Percentiles rank a stretch among this genome's conserved stretches.
Evolutionary conservation across 2,113 vertebrate species (phyloP).

Genomic region (Oophaga pumilio): DNA sequence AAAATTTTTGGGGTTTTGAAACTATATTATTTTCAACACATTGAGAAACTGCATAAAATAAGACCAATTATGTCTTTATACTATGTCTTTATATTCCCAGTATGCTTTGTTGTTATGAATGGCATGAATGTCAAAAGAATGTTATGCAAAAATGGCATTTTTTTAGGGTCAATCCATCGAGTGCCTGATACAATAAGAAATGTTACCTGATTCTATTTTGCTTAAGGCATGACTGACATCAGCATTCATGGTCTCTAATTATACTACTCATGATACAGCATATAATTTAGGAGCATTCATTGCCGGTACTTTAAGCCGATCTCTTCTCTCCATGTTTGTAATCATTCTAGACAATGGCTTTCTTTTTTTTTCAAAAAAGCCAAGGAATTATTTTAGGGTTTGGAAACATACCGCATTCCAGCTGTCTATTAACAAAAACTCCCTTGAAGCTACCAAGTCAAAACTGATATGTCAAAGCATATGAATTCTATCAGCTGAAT

Average conservation of each 20-base stretch:
- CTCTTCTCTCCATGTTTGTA: background rate
- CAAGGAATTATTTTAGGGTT: constrained; percentile 11
- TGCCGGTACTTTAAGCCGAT: background rate
- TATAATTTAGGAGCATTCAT: constrained; percentile 19
- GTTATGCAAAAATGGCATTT: constrained; percentile 2
- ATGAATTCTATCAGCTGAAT: background rate
- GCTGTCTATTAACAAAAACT: constrained; percentile 14
- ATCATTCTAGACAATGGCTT: constrained; percentile 21
- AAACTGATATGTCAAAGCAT: constrained; percentile 3
- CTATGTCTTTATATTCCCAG: background rate
- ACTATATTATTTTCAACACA: background rate
- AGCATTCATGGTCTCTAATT: constrained; percentile 14
- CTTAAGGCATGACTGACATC: constrained; percentile 12
- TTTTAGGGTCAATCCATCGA: background rate
- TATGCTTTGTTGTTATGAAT: background rate
- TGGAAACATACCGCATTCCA: constrained; percentile 18
- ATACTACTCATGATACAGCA: constrained; percentile 5
- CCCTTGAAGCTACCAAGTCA: background rate
- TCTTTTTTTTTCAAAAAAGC: constrained; percentile 9
- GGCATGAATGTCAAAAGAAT: background rate
- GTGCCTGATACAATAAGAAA: constrained; percentile 2
- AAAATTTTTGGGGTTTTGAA: background rate
- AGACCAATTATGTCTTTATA: background rate
- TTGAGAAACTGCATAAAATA: background rate
- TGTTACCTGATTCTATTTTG: background rate